phyloP scores from a whole-genome alignment of 2,113 vertebrate species.

The Epinephelus moara region DNA sequence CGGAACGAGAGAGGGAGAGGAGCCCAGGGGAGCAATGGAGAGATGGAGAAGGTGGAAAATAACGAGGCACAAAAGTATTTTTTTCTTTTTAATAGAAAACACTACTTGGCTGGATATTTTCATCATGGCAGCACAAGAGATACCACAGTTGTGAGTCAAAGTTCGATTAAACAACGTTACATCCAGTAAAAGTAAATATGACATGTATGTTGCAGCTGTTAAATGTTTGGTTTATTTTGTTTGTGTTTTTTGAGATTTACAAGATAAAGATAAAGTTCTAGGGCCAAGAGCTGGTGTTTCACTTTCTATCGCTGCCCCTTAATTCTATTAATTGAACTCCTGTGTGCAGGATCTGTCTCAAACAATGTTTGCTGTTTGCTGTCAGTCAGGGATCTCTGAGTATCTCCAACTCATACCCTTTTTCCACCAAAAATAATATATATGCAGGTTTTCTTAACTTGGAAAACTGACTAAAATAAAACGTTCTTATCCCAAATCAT shows the following conservation, averaged over 20 bases:
- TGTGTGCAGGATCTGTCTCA: too few species aligned
- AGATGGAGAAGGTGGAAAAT: not conserved
- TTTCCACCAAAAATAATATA: too few species aligned
- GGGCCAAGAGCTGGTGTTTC: too few species aligned
- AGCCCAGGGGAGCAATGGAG: slow-evolving; percentile 60
- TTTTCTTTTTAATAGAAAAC: not conserved
- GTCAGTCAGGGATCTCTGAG: not conserved
- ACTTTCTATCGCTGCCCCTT: too few species aligned
- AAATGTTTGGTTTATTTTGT: too few species aligned
- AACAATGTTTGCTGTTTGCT: not conserved
- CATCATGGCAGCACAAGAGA: not conserved
- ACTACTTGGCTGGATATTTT: not conserved
- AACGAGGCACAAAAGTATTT: not conserved
- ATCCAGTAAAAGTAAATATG: not conserved
- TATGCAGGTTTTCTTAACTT: too few species aligned
- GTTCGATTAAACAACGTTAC: not conserved
- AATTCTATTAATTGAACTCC: too few species aligned
- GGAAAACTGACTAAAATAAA: too few species aligned
- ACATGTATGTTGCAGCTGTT: not conserved
- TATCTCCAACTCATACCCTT: not conserved
- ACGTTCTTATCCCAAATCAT: too few species aligned
- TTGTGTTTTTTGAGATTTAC: too few species aligned
- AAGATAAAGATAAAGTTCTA: too few species aligned
- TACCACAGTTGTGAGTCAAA: not conserved
- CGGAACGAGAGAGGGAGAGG: slow-evolving; percentile 28